Evolutionary conservation across 2,888 invertebrate genomes (phyloP).

Genomic region (Meta bourneti): DNA sequence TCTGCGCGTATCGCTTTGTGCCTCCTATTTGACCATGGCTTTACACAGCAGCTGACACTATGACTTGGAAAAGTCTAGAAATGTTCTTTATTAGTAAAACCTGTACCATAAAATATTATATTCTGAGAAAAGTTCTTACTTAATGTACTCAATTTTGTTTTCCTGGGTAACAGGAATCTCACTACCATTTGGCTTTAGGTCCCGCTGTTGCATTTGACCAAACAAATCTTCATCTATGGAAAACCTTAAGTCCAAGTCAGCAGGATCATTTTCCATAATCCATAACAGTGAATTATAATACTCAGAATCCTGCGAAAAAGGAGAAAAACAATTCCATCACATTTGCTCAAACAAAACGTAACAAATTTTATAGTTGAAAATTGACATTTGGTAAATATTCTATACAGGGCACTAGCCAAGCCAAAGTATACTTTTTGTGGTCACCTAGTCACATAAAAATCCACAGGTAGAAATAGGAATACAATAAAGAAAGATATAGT

Average conservation of each 20-base stretch:
- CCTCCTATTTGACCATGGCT: too few species aligned
- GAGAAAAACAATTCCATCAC: not conserved
- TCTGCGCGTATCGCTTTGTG: too few species aligned
- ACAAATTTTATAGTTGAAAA: too few species aligned
- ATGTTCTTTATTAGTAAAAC: too few species aligned
- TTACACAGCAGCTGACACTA: too few species aligned
- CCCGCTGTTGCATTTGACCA: slow-evolving; percentile 95
- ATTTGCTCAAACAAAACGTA: too few species aligned
- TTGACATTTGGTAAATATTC: too few species aligned
- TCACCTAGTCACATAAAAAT: not conserved
- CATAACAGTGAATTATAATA: slow-evolving; percentile 98
- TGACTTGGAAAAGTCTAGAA: too few species aligned
- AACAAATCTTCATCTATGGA: slow-evolving; percentile 98
- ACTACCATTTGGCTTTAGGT: slow-evolving; percentile 93
- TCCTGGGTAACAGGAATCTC: slow-evolving; percentile 94
- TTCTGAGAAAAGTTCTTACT: slow-evolving; percentile 83
- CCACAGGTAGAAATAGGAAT: too few species aligned
- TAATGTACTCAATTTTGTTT: slow-evolving; percentile 98
- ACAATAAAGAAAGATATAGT: too few species aligned
- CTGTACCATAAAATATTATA: too few species aligned
- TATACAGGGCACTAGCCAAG: not conserved
- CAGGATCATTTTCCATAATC: slow-evolving; percentile 97
- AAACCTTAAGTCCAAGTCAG: slow-evolving; percentile 95
- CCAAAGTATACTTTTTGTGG: not conserved
- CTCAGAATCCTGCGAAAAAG: slow-evolving; percentile 88